Base-by-base conservation (phyloP, 1,140 invertebrate genomes). In the Drosophila pseudoobscura region DNA sequence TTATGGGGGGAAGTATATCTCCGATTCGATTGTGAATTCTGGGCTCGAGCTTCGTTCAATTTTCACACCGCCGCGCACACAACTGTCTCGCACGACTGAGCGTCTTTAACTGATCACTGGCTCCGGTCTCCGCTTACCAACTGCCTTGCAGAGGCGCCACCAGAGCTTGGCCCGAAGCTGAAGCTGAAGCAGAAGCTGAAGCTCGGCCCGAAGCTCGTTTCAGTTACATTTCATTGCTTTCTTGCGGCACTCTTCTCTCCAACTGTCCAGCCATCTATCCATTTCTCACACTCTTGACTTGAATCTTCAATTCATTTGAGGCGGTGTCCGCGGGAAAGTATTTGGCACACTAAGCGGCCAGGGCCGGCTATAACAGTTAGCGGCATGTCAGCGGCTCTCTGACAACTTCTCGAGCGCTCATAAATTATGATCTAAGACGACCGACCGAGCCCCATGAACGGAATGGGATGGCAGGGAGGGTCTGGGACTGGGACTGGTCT, bases 41-140 rank as follows among this genome's bases (percentile, higher is more conserved):
- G 46, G 66, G 68, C 68, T 69, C 65, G 76, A 75, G 69, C 73
- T 73, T 61, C 74, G 39, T 63, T 55, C 64, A 70, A 78, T 83
- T 73, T 83, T 83, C 71, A 79, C 69, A 90, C 82, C 89, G 89
- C 76, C 82, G 88, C 87, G 79, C 85, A 88, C 89, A 75, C 89
- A 90, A 90, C 89, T 91, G 82, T 84, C 85, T 87, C 77, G 89
- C 82, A 84, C 89, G 89, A 91, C 85, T 85, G 73, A 88, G 80
- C 80, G 89, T 91, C 85, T 91, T 82, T 85, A 89, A 91, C 89
- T 91, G 89, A 91, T 91, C 89, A 70, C 56, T 72, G 77, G 68
- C 61, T 78, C 53, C 46, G 64, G 64, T 72, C 85, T 88, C 83
- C 57, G 83, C 85, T 91, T 88, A 90, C 89, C 89, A 91, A 69